Conservation (phyloP, 2,888 invertebrate species). For the Pammene fasciana region DNA sequence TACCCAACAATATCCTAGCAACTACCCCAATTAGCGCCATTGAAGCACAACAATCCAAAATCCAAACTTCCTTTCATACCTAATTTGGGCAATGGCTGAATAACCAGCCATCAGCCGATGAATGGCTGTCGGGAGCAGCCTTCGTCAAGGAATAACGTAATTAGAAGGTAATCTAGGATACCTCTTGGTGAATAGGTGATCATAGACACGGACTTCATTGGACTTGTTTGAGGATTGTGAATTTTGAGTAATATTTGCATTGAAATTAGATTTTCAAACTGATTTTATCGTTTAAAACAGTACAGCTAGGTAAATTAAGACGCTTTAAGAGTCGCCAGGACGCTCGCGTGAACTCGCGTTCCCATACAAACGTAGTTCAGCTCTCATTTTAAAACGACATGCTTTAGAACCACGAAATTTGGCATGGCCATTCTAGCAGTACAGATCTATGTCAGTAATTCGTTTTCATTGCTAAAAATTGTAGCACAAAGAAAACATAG, state of each 20-base stretch:
- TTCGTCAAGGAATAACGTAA: conserved; percentile 19
- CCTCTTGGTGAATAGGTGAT: conserved; percentile 20
- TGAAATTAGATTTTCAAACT: neutral
- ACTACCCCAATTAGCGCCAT: conserved; percentile 20
- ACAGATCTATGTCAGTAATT: too few species aligned
- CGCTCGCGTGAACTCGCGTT: too few species aligned
- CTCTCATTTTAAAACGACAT: too few species aligned
- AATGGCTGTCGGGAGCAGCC: conserved; percentile 26
- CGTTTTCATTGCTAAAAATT: too few species aligned
- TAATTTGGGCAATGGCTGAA: conserved; percentile 8
- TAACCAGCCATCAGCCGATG: conserved; percentile 9
- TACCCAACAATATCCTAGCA: conserved; percentile 15
- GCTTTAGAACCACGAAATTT: too few species aligned
- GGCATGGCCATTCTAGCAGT: too few species aligned
- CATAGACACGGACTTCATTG: neutral
- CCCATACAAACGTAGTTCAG: too few species aligned
- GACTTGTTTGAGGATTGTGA: neutral
- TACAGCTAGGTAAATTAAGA: too few species aligned
- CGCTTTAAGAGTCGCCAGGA: too few species aligned
- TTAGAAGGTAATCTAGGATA: conserved; percentile 6
- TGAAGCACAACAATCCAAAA: conserved; percentile 17
- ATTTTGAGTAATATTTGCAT: neutral
- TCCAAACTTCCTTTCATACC: conserved; percentile 12
- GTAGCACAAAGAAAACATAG: too few species aligned
- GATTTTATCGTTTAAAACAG: too few species aligned